Conservation (phyloP, 2,797 vertebrate genomes). For the Peromyscus aztecus region DNA sequence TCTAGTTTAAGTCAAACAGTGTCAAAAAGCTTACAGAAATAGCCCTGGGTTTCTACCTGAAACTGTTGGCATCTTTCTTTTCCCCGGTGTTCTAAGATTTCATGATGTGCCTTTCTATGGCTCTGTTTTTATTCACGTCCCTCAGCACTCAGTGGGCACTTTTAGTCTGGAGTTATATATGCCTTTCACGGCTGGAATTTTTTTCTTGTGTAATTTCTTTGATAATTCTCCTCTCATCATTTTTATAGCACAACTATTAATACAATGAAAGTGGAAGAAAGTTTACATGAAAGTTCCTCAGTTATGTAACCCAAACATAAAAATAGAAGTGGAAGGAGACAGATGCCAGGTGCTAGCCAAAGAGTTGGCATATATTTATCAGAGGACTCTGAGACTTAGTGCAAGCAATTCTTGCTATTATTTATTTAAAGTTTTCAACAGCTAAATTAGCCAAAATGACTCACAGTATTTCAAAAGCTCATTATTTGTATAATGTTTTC, state of each 20-base stretch:
- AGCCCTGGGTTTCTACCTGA: slow-evolving; percentile 48
- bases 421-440: slow-evolving; percentile 66
- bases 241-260: slow-evolving; percentile 69
- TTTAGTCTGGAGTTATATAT: slow-evolving; percentile 49
- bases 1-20: slow-evolving; percentile 48
- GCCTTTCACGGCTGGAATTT: slow-evolving; percentile 17
- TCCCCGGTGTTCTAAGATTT: slow-evolving; percentile 44
- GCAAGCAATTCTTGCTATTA: slow-evolving; percentile 49
- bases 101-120: slow-evolving; percentile 40
- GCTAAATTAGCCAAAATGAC: slow-evolving; percentile 17
- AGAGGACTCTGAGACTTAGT: slow-evolving; percentile 26
- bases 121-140: slow-evolving; percentile 7
- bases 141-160: not conserved
- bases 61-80: slow-evolving; percentile 43
- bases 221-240: slow-evolving; percentile 61
- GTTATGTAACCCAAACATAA: slow-evolving; percentile 62
- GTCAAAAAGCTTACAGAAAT: slow-evolving; percentile 63
- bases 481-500: not conserved
- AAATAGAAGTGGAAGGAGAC: slow-evolving; percentile 59
- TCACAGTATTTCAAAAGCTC: slow-evolving; percentile 50
- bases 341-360: slow-evolving; percentile 53
- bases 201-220: slow-evolving; percentile 75
- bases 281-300: slow-evolving; percentile 67
- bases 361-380: slow-evolving; percentile 42
- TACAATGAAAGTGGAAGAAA: slow-evolving; percentile 64